phyloP scores from a whole-genome alignment of 2,888 invertebrate genomes.

The Brachycybe producta region DNA sequence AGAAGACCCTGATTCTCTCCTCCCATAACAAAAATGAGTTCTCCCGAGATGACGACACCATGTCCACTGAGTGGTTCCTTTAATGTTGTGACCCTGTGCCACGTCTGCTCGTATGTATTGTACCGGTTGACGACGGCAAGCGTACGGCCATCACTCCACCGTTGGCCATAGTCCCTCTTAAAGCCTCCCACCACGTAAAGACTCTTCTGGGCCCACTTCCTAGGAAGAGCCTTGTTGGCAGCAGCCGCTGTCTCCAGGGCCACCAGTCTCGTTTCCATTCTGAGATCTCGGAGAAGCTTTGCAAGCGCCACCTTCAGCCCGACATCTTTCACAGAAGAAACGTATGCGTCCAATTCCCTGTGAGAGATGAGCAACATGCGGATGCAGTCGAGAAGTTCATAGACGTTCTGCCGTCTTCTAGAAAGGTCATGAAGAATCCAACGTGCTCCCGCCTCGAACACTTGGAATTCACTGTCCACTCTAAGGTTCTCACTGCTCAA shows the following conservation, averaged over 20 bases:
- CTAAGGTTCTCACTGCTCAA: slow-evolving; percentile 72
- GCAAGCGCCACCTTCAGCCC: slow-evolving; percentile 59
- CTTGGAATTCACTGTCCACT: slow-evolving; percentile 80
- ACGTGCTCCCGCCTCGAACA: slow-evolving; percentile 68
- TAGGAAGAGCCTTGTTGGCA: slow-evolving; percentile 38
- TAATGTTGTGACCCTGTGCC: slow-evolving; percentile 70
- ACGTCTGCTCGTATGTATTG: slow-evolving; percentile 63
- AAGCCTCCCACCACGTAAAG: slow-evolving; percentile 82
- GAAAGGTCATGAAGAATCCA: slow-evolving; percentile 75
- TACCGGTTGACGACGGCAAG: slow-evolving; percentile 71
- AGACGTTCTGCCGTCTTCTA: slow-evolving; percentile 64
- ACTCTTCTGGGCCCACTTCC: slow-evolving; percentile 71
- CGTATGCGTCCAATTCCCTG: slow-evolving; percentile 60
- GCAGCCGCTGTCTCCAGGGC: slow-evolving; percentile 9
- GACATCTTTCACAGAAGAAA: slow-evolving; percentile 63
- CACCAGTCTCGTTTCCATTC: slow-evolving; percentile 14
- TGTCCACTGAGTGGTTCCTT: slow-evolving; percentile 73
- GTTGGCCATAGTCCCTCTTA: slow-evolving; percentile 64
- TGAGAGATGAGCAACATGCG: slow-evolving; percentile 67
- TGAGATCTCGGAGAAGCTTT: slow-evolving; percentile 27
- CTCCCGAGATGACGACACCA: slow-evolving; percentile 69
- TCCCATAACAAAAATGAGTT: slow-evolving; percentile 77
- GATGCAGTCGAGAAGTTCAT: slow-evolving; percentile 68
- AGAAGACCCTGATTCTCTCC: slow-evolving; percentile 77
- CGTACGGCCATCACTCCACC: slow-evolving; percentile 53